Percentiles rank a stretch among this genome's conserved stretches.
Conservation (phyloP, 2,888 invertebrate genomes). For the Agrenia bidenticulata region DNA sequence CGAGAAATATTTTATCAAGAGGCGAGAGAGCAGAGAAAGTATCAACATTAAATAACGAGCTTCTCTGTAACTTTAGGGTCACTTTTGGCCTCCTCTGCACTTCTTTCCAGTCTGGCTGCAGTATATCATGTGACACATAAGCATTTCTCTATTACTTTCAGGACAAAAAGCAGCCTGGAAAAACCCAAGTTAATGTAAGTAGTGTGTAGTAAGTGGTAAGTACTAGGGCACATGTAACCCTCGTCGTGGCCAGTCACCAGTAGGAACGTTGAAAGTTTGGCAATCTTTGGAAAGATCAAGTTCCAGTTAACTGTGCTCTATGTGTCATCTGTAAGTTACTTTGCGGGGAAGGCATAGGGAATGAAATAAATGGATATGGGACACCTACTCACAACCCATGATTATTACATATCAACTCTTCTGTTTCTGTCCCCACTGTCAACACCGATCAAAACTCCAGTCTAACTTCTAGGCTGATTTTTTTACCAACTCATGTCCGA, state of each 20-base stretch:
- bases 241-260: too few relatives aligned
- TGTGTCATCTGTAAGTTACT: background rate
- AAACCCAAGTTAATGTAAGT: too few relatives aligned
- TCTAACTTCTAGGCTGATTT: too few relatives aligned
- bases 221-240: too few relatives aligned
- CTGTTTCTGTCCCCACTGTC: background rate
- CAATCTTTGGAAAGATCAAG: too few relatives aligned
- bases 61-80: background rate
- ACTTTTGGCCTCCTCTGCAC: background rate
- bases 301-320: background rate
- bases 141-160: background rate
- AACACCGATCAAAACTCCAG: background rate
- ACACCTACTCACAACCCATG: constrained; percentile 10
- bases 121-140: background rate
- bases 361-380: constrained; percentile 19
- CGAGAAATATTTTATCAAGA: background rate
- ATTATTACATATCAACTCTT: background rate
- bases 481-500: too few relatives aligned
- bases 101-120: background rate
- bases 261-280: too few relatives aligned
- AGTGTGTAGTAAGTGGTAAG: too few relatives aligned
- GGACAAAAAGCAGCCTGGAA: too few relatives aligned
- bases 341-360: constrained; percentile 2
- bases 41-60: constrained; percentile 8
- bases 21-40: background rate